Evolutionary conservation across 2,888 invertebrate species (phyloP).

Genomic region (Andrena fulva): DNA sequence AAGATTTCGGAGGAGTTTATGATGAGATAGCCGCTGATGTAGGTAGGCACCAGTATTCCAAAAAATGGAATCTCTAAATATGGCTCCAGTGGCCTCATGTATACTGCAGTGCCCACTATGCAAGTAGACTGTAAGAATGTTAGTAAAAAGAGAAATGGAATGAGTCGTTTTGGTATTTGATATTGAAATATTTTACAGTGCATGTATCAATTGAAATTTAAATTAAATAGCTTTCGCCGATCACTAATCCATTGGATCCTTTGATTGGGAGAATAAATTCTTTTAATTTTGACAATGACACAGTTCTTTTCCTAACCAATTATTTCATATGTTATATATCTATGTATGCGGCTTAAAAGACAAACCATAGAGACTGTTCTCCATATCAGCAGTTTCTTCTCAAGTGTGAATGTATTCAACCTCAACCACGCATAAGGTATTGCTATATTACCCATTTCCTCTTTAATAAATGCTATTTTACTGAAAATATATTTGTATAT

Average conservation of each 20-base stretch:
- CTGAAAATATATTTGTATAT: neutral
- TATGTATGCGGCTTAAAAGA: neutral
- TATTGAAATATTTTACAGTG: neutral
- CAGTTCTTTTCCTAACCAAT: neutral
- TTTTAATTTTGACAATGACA: neutral
- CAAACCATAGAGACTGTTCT: conserved; percentile 42
- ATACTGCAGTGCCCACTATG: conserved; percentile 65
- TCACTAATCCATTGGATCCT: too few relatives aligned
- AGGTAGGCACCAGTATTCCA: conserved; percentile 71
- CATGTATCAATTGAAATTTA: too few relatives aligned
- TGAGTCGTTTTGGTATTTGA: neutral
- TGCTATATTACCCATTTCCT: conserved; percentile 33
- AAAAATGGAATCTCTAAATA: conserved; percentile 64
- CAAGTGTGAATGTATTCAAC: neutral
- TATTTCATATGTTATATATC: neutral
- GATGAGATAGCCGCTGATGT: conserved; percentile 74
- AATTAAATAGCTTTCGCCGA: too few relatives aligned
- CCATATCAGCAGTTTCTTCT: conserved; percentile 49
- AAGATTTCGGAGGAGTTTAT: conserved; percentile 70
- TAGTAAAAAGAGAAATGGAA: neutral
- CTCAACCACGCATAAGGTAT: neutral
- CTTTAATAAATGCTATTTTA: neutral
- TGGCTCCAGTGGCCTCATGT: conserved; percentile 58
- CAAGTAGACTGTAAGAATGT: conserved; percentile 69
- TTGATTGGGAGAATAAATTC: too few relatives aligned